These are phyloP conservation scores for Cantharis lateralis DNA, from an alignment of 2,888 invertebrate genomes.

Conservation along the genomic window DNA sequence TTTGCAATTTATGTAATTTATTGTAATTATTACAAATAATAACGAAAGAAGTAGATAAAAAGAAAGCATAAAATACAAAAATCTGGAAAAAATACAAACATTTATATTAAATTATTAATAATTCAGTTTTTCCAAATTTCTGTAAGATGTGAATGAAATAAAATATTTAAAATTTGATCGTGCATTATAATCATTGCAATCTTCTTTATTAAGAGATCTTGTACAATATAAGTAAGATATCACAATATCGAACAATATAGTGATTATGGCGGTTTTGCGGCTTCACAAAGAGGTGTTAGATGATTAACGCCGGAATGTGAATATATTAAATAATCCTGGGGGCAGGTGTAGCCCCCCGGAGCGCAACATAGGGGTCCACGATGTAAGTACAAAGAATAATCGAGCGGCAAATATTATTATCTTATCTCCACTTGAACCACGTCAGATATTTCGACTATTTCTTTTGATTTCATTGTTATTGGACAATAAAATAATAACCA, in stretches of 20 bases:
- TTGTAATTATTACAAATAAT: too few species aligned
- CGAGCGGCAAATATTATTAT: conserved; percentile 21
- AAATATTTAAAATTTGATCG: not conserved
- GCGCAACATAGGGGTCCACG: conserved; percentile 42
- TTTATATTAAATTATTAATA: too few species aligned
- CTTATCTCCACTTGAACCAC: not conserved
- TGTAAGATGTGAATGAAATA: too few species aligned
- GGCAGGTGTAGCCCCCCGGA: conserved; percentile 50
- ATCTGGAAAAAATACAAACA: too few species aligned
- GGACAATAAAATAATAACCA: not conserved
- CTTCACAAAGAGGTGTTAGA: conserved; percentile 47
- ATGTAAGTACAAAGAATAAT: conserved; percentile 30
- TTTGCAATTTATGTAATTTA: too few species aligned
- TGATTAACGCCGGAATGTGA: conserved; percentile 56
- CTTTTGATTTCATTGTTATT: not conserved
- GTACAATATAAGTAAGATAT: conserved; percentile 21
- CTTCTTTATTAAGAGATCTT: not conserved
- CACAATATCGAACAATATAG: conserved; percentile 21
- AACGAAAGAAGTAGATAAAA: too few species aligned
- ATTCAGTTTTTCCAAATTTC: too few species aligned
- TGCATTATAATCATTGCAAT: not conserved
- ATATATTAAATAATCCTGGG: conserved; percentile 54
- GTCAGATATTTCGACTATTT: not conserved
- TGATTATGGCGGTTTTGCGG: conserved; percentile 35
- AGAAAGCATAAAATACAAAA: too few species aligned